Conservation (phyloP, 2,888 invertebrate species). For the Gymnosoma rotundatum region DNA sequence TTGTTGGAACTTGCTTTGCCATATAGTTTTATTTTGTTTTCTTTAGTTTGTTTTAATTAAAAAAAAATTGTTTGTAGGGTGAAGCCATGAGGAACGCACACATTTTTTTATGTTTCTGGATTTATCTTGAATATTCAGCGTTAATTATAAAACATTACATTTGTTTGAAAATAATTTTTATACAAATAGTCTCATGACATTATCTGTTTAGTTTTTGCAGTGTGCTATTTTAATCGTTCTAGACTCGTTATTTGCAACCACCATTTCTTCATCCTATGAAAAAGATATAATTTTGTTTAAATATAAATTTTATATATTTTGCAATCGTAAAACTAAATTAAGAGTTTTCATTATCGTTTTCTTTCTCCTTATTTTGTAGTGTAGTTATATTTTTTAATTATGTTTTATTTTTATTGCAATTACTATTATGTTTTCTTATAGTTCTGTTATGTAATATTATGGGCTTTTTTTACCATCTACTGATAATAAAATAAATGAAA, state of each 20-base stretch:
- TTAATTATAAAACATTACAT: no score
- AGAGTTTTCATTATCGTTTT: conserved; percentile 54
- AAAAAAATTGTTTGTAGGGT: neutral
- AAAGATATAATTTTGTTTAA: no score
- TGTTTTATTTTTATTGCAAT: conserved; percentile 32
- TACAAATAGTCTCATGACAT: no score
- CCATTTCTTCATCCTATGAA: no score
- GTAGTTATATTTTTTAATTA: conserved; percentile 12
- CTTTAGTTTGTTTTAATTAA: neutral
- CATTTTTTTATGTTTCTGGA: no score
- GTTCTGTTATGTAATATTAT: conserved; percentile 30
- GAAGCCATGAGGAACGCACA: neutral
- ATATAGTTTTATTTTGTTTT: conserved; percentile 7
- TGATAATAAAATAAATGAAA: conserved; percentile 57
- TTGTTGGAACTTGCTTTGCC: conserved; percentile 13
- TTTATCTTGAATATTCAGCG: no score
- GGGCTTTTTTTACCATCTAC: conserved; percentile 40
- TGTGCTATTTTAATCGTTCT: no score
- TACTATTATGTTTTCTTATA: neutral
- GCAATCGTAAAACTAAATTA: no score
- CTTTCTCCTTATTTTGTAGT: conserved; percentile 17
- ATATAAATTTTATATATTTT: no score
- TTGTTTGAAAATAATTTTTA: no score
- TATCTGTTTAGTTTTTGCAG: no score
- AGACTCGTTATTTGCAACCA: no score